Conservation (phyloP, 2,888 invertebrate species). For the Sinelater perroti region DNA sequence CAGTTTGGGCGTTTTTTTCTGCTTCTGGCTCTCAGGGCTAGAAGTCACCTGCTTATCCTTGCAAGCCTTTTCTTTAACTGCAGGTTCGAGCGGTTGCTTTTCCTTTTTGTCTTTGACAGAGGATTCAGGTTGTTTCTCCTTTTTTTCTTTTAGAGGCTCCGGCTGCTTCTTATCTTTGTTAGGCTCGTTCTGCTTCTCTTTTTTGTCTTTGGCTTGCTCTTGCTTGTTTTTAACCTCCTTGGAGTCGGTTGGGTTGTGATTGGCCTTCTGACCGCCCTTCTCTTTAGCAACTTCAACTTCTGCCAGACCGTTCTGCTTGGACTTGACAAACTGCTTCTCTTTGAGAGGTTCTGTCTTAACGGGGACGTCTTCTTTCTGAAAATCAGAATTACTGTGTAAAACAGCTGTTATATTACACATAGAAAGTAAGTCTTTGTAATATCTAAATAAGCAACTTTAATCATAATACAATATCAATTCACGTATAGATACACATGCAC, state of each 20-base stretch:
- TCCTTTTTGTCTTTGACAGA: constrained; percentile 27
- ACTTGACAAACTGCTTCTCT: constrained; percentile 44
- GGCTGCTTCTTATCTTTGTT: background rate
- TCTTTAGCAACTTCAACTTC: constrained; percentile 41
- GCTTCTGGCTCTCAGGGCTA: constrained; percentile 23
- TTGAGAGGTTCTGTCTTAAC: constrained; percentile 35
- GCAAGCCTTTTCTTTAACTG: constrained; percentile 16
- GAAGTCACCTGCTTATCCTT: constrained; percentile 12
- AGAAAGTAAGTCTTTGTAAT: too few species aligned
- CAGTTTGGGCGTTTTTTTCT: constrained; percentile 47
- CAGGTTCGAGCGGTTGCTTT: background rate
- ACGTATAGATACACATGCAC: too few species aligned
- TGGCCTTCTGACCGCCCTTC: constrained; percentile 39
- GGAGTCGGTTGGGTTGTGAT: too few species aligned
- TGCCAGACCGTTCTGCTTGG: constrained; percentile 52
- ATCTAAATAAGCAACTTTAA: too few species aligned
- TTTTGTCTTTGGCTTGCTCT: constrained; percentile 49
- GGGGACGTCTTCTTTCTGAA: constrained; percentile 28
- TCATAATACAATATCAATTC: too few species aligned
- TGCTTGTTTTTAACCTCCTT: constrained; percentile 2
- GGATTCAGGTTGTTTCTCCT: constrained; percentile 5
- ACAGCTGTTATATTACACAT: too few species aligned
- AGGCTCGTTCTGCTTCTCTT: constrained; percentile 45
- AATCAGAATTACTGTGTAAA: too few species aligned
- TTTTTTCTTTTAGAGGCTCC: constrained; percentile 18